Base-by-base conservation (phyloP, 1,140 invertebrate species). In the Patella vulgata region DNA sequence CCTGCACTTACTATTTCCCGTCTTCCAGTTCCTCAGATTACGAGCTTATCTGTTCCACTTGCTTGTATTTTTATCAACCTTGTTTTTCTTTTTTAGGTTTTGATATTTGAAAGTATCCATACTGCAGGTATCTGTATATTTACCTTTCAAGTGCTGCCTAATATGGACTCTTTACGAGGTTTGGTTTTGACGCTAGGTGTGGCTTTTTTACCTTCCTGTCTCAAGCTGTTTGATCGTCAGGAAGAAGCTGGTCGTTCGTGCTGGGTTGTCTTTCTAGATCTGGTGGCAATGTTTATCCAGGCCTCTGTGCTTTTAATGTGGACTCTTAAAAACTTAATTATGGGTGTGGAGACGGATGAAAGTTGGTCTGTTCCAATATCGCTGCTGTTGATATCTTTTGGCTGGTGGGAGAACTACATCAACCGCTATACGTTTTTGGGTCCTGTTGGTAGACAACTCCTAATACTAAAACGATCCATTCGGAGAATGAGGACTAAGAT, bases 371-470 rank as follows among this genome's bases (percentile, higher is more conserved):
- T 81, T 25, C 75, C 80, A 1, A 57, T 75, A 1, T 79, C 80
- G 5, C 55, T 84, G 9, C 43, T 82, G 17, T 62, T 82, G 11
- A 75, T 80, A 36, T 82, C 81, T 1, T 52, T 78, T 19, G 72
- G 72, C 4, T 82, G 79, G 79, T 82, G 81, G 79, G 81, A 84
- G 53, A 84, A 84, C 57, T 84, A 79, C 62, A 71, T 82, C 12
- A 80, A 80, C 63, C 70, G 69, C 27, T 69, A 72, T 61, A 76
- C 76, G 9, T 42, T 59, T 17, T 51, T 77, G 48, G 77, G 74
- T 6, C 53, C 43, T 28, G 42, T 80, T 17, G 74, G 70, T 25
- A 53, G 27, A 11, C 62, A 69, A 8, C 64, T 80, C 21, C 74
- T 66, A 57, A 69, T 74, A 21, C 67, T 78, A 4, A 78, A 80